Base-by-base conservation (phyloP, 2,797 vertebrate genomes). In the Melanotaenia pygmaea region DNA sequence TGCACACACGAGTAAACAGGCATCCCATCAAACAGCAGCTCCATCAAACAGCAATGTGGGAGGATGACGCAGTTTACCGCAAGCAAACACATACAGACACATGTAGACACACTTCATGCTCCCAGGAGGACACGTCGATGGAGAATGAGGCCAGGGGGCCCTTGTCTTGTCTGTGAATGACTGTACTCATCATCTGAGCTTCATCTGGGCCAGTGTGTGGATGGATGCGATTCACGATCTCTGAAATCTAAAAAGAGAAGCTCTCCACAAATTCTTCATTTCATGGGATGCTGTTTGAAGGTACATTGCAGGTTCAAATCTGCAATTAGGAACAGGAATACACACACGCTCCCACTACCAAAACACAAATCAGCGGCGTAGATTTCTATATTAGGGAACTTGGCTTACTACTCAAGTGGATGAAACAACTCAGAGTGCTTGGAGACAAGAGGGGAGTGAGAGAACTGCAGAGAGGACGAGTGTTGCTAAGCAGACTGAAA, bases 401-500 rank as follows among this genome's bases (percentile, higher is more conserved):
- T 63, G 24, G 81, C 73, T 88, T 77, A 63, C 80, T 76, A 64
- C 81, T 86, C 40, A 8, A 70, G 79, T 57, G 81, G 82, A 86
- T 87, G 67, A 85, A 88, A 86, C 76, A 81, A 87, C 63, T 79
- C 76, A 0, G 74, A 86, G 79, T 69, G 89, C 88, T 82, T 85
- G 84, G 88, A 90, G 88, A 90, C 72, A 67, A 45, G 85, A 74
- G 84, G 77, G 71, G 82, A 89, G 90, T 64, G 87, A 88, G 88
- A 80, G 86, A 89, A 85, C 75, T 79, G 80, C 79, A 73, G 86
- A 72, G 85, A 88, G 85, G 81, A 88, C 43, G 80, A 87, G 91
- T 82, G 89, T 93, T 92, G 91, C 91, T 94, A 93, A 91, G 92
- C 88, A 88, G 82, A 92, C 83, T 85, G 82, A 83, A 90, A 90